Base-by-base conservation (phyloP, 2,888 invertebrate genomes). In the Pilophorus perplexus region DNA sequence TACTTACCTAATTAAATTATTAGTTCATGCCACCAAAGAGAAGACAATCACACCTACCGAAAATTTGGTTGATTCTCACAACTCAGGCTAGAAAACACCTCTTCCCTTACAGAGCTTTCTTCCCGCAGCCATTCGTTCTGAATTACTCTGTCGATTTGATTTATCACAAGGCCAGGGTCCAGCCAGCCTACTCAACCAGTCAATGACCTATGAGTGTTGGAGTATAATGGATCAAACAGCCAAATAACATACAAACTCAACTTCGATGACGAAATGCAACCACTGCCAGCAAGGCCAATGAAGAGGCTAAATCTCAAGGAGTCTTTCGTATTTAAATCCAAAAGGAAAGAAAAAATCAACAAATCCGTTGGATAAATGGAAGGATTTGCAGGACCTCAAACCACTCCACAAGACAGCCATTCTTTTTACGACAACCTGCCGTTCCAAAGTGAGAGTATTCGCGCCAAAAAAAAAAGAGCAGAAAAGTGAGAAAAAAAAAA, bases 191-290 rank as follows among this genome's bases (percentile, higher is more conserved):
- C 33, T 33, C 6, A 33, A 33, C 33, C 33, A 33, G 33, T 33
- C 33, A 33, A 33, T 68, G n/a, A 64, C 64, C 18, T 18, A 68
- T 37, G 25, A 33, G 33, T 33, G 33, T 33, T 68, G 1, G 46
- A 60, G 60, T 66, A 68, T 48, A 18, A 50, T 48, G 55, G 37
- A 4, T 20, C 52, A 23, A 44, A 57, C 8, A 33, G 27, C 2
- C 12, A 14, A 2, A 66, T 68, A 5, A 23, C 23, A 3, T 68
- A 68, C 54, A 68, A 68, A 23, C 57, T 68, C 2, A 64, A 64
- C 16, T 68, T 67, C 44, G 57, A 60, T 33, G 64, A 67, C 12
- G 46, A 52, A 27, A 28, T 42, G 5, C 55, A 52, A 28, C 25
- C 18, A 16, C 40, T 66, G 27, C 66, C 66, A 23, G 46, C 14